These are phyloP conservation scores for Sipha flava DNA, from an alignment of 1,140 invertebrate species.

Conservation along the genomic window DNA sequence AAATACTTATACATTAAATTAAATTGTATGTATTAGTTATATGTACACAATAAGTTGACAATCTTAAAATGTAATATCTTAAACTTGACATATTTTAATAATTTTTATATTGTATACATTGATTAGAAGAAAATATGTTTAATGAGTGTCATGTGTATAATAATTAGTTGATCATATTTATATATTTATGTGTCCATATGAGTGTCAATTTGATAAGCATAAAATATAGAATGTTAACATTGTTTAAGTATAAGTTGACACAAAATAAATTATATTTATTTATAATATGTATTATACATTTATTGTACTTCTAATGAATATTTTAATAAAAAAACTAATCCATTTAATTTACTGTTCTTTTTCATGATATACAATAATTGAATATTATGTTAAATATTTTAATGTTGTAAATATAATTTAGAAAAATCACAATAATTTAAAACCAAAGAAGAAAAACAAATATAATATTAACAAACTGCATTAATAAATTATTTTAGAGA, in stretches of 20 bases:
- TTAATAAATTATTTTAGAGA: too few relatives aligned
- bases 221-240: neutral
- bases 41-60: neutral
- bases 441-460: too few relatives aligned
- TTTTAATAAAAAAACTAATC: neutral
- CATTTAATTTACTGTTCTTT: neutral
- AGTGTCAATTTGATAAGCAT: neutral
- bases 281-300: neutral
- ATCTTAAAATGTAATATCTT: neutral
- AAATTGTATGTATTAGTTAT: neutral
- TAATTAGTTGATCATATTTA: neutral
- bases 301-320: neutral
- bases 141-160: neutral
- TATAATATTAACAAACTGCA: too few relatives aligned
- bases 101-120: neutral
- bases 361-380: neutral
- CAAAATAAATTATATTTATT: constrained; percentile 13
- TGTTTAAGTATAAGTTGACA: neutral
- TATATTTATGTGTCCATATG: neutral
- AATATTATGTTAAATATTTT: too few relatives aligned
- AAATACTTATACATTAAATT: neutral
- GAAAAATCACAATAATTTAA: neutral
- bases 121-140: neutral
- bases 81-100: neutral
- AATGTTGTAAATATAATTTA: neutral